A percentile compares a stretch with the other conserved stretches of the same genome.
Conservation (phyloP, 2,888 invertebrate genomes). For the Melinaea menophilus region DNA sequence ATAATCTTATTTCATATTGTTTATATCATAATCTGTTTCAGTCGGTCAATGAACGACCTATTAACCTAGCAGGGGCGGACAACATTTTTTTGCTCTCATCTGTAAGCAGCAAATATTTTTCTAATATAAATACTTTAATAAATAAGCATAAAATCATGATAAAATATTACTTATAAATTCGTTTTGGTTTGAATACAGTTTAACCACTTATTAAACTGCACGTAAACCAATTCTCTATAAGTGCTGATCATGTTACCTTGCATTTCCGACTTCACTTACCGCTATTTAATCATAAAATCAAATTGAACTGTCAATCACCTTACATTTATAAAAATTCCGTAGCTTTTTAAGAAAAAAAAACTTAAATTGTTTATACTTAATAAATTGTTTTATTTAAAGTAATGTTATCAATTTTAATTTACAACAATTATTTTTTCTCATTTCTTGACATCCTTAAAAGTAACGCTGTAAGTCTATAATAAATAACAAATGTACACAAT, state of each 20-base stretch:
- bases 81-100: conserved; percentile 38
- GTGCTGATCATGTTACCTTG: conserved; percentile 9
- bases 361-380: neutral
- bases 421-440: too few relatives aligned
- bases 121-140: neutral
- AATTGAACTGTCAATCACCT: conserved; percentile 5
- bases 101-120: neutral
- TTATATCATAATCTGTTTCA: conserved; percentile 31
- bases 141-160: neutral
- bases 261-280: conserved; percentile 15
- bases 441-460: too few relatives aligned
- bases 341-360: neutral
- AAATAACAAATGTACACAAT: too few relatives aligned
- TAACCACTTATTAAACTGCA: neutral
- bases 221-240: neutral
- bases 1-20: conserved; percentile 25
- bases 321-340: neutral
- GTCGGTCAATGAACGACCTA: conserved; percentile 70
- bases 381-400: neutral
- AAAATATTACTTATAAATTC: too few relatives aligned
- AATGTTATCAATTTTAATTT: too few relatives aligned
- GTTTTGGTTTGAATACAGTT: neutral
- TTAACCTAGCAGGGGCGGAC: conserved; percentile 58
- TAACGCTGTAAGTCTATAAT: too few relatives aligned
- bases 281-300: conserved; percentile 16